Conservation (phyloP, 2,797 vertebrate species). For the Tokudaia muenninki region DNA sequence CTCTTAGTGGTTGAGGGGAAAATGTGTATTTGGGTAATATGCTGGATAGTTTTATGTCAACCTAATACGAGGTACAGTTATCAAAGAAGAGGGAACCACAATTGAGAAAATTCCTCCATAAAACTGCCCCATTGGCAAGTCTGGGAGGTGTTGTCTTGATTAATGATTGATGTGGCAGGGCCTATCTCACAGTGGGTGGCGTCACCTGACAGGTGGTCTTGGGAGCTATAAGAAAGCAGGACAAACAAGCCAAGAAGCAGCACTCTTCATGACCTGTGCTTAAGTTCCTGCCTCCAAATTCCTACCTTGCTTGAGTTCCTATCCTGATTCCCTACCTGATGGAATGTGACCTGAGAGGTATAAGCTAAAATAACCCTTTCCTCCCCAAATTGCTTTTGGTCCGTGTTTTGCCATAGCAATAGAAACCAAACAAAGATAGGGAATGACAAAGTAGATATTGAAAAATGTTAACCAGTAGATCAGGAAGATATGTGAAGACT, state of each 20-base stretch:
- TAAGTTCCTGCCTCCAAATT: not conserved
- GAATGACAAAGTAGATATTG: not conserved
- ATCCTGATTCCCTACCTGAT: not conserved
- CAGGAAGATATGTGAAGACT: not conserved
- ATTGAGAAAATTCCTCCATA: not conserved
- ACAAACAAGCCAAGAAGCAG: not conserved
- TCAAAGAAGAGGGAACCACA: not conserved
- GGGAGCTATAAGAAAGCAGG: not conserved
- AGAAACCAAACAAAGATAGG: not conserved
- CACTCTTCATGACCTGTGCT: not conserved
- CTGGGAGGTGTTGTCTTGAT: not conserved
- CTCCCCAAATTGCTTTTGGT: not conserved
- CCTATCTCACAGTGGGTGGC: not conserved
- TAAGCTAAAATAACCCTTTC: not conserved
- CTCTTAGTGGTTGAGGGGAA: conserved; percentile 22
- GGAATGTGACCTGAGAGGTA: too few relatives aligned
- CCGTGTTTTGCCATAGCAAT: not conserved
- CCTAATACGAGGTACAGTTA: not conserved
- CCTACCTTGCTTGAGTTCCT: not conserved
- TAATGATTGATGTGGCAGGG: not conserved
- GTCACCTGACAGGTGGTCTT: not conserved
- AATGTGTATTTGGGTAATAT: not conserved
- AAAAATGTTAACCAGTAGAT: conserved; percentile 34
- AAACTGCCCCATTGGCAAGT: not conserved
- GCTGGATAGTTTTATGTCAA: not conserved